Percentiles rank a stretch among this genome's conserved stretches.
Conservation (phyloP, 2,113 vertebrate genomes). For the Arizona elegans region DNA sequence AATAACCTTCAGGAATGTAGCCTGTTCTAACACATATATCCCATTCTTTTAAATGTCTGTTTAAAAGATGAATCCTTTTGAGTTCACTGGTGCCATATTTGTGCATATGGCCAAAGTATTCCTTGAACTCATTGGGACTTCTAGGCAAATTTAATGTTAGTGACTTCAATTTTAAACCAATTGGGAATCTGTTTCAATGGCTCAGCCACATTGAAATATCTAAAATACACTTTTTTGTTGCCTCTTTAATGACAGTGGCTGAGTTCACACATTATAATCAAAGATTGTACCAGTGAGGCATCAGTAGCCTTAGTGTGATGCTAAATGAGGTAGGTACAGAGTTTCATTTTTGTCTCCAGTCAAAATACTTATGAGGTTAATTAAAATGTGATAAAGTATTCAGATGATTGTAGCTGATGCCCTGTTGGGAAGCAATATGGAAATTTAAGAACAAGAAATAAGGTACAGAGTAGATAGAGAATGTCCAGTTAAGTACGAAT, state of each 20-base stretch:
- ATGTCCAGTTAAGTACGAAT: neutral
- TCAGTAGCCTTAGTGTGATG: neutral
- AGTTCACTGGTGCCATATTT: neutral
- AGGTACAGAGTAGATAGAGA: neutral
- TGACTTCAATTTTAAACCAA: neutral
- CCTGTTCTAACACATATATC: neutral
- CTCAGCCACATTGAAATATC: neutral
- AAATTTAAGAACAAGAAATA: neutral
- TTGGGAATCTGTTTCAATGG: neutral
- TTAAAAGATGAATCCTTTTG: neutral
- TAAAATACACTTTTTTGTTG: conserved; percentile 22
- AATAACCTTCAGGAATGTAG: neutral
- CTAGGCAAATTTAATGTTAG: neutral
- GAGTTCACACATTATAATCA: neutral
- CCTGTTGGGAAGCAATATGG: neutral
- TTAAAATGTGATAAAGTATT: conserved; percentile 16
- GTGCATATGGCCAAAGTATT: neutral
- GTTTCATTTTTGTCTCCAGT: conserved; percentile 1
- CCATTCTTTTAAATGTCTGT: neutral
- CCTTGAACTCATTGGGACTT: neutral
- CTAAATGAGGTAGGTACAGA: neutral
- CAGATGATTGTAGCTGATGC: neutral
- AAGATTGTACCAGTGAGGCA: neutral
- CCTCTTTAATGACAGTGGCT: conserved; percentile 25
- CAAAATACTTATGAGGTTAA: neutral